phyloP scores from a whole-genome alignment of 35 echinoderm and acorn worm genomes.

The Patiria miniata region DNA sequence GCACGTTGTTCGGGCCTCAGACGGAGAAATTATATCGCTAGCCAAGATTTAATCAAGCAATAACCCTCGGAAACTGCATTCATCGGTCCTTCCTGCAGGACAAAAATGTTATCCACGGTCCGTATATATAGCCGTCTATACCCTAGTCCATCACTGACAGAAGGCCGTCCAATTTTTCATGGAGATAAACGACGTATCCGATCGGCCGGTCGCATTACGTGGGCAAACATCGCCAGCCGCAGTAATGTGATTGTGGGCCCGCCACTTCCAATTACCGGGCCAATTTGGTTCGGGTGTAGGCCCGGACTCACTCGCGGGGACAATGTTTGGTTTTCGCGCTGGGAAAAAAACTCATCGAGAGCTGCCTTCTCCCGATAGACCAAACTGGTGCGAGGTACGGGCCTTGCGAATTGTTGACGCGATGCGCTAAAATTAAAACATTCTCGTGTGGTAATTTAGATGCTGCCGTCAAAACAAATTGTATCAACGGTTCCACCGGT shows the following conservation, averaged over 20 bases:
- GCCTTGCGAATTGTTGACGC: neutral
- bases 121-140: neutral
- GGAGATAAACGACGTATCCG: neutral
- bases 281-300: neutral
- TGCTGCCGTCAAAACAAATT: too few species aligned
- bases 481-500: too few species aligned
- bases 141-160: neutral
- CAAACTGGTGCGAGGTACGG: neutral
- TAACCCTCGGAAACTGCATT: neutral
- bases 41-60: neutral
- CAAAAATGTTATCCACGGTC: neutral
- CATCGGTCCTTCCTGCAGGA: neutral
- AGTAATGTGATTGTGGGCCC: conserved; percentile 9
- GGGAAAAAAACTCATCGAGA: neutral
- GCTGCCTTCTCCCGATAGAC: neutral
- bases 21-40: neutral
- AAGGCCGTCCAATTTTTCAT: neutral
- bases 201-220: neutral
- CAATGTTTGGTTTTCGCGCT: neutral
- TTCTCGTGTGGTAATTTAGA: neutral
- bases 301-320: neutral
- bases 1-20: neutral
- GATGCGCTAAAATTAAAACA: neutral
- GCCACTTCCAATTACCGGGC: conserved; percentile 16
- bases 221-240: neutral